Evolutionary conservation across 2,113 vertebrate species (phyloP).

Genomic region (Tupaia chinensis): DNA sequence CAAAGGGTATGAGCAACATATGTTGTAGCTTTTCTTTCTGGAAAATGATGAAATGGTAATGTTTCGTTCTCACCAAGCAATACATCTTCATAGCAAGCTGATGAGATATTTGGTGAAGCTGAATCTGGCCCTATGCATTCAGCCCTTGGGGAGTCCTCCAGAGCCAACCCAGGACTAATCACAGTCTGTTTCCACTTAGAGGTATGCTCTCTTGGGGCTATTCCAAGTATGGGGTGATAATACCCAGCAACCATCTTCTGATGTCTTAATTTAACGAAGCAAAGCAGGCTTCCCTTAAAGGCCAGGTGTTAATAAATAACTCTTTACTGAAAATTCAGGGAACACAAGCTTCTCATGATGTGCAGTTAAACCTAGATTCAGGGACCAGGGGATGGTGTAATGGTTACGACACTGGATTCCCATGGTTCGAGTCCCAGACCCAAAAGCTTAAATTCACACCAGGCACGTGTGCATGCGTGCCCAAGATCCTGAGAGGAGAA

Average conservation of each 20-base stretch:
- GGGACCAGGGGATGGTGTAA: too few species aligned
- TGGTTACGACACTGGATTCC: too few species aligned
- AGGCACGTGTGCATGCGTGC: too few species aligned
- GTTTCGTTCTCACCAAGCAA: conserved; percentile 9
- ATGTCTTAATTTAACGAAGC: neutral
- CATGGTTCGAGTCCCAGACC: too few species aligned
- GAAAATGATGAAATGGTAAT: conserved; percentile 58
- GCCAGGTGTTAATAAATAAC: neutral
- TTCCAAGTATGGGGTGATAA: neutral
- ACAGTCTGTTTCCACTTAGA: neutral
- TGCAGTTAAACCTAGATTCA: neutral
- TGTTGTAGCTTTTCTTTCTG: neutral
- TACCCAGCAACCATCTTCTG: neutral
- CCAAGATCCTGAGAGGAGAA: too few species aligned
- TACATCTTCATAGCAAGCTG: conserved; percentile 25
- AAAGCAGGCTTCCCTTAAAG: neutral
- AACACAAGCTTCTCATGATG: neutral
- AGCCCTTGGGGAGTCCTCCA: neutral
- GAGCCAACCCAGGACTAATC: neutral
- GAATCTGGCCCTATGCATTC: neutral
- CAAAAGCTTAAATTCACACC: too few species aligned
- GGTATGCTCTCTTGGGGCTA: neutral
- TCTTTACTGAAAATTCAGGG: neutral
- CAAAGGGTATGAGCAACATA: neutral
- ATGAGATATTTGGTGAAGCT: neutral